Evolutionary conservation across 2,797 vertebrate genomes (phyloP).

Genomic region (Pseudochirops corinnae): DNA sequence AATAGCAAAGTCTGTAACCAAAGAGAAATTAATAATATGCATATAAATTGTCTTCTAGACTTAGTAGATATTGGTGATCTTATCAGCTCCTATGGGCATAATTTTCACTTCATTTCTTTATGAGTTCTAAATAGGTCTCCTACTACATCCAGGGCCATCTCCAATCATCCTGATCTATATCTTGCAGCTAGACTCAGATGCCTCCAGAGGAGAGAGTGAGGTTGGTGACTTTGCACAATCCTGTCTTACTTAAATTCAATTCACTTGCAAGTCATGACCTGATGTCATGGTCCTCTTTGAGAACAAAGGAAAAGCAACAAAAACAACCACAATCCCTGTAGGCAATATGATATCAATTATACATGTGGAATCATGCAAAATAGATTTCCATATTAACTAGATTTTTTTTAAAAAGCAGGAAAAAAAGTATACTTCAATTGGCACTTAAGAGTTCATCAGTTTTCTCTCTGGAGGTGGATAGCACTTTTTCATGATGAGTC

Average conservation of each 20-base stretch:
- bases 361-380: background rate
- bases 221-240: background rate
- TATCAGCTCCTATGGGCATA: background rate
- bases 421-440: background rate
- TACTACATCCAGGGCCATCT: background rate
- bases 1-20: background rate
- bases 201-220: background rate
- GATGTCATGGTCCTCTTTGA: background rate
- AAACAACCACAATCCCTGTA: background rate
- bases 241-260: background rate
- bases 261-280: background rate
- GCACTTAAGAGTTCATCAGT: background rate
- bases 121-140: background rate
- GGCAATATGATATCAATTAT: background rate
- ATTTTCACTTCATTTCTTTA: background rate
- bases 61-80: background rate
- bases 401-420: background rate
- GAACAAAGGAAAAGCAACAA: background rate
- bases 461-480: background rate
- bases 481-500: background rate
- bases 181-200: background rate
- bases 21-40: background rate
- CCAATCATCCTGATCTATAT: background rate
- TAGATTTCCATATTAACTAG: background rate
- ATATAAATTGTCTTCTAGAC: background rate